These are phyloP conservation scores for Luscinia luscinia DNA, from an alignment of 2,797 vertebrate genomes.

Conservation along the genomic window DNA sequence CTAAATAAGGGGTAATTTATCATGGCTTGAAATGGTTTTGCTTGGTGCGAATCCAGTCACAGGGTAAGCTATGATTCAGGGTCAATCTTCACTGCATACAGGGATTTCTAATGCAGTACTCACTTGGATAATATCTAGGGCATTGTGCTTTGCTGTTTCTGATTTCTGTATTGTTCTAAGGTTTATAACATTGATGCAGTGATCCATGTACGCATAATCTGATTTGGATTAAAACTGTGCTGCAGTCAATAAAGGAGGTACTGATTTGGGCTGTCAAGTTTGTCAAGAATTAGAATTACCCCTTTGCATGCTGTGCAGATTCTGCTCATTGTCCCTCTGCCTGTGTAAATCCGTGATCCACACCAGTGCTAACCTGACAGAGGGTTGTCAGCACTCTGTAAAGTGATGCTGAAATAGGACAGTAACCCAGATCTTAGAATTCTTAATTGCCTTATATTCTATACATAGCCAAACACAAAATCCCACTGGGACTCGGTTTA, in stretches of 20 bases:
- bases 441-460: background rate
- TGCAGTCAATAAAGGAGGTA: background rate
- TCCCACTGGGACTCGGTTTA: background rate
- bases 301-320: background rate
- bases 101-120: background rate
- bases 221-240: background rate
- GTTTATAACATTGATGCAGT: background rate
- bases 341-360: background rate
- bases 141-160: background rate
- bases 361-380: background rate
- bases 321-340: background rate
- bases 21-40: background rate
- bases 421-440: conserved; percentile 30
- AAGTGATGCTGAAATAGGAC: background rate
- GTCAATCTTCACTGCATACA: background rate
- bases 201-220: background rate
- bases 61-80: background rate
- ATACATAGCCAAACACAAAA: background rate
- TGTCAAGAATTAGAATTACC: background rate
- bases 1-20: background rate
- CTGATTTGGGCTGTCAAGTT: background rate
- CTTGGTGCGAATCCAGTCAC: background rate
- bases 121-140: background rate
- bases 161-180: background rate
- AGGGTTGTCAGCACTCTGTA: background rate